Evolutionary conservation across 1,140 invertebrate species (phyloP).

Genomic region (Acromyrmex heyeri): DNA sequence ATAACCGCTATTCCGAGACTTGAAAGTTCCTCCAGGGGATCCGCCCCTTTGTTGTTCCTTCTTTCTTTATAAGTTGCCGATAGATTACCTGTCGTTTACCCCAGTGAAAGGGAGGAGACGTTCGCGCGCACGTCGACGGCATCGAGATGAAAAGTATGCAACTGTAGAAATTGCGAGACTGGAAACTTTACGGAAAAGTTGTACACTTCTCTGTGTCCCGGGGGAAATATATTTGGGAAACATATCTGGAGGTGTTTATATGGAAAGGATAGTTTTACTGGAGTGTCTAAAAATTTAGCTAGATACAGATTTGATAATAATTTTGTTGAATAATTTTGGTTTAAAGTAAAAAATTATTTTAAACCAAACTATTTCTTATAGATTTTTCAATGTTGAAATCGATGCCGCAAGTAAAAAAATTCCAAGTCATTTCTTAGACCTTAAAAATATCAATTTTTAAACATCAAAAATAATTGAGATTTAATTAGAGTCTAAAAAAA

Average conservation of each 20-base stretch:
- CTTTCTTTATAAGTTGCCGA: neutral
- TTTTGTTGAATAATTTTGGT: too few relatives aligned
- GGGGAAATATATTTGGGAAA: neutral
- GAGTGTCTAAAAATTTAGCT: too few relatives aligned
- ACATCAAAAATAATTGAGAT: too few relatives aligned
- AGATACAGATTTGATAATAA: too few relatives aligned
- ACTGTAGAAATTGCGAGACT: conserved; percentile 5
- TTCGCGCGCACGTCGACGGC: conserved; percentile 7
- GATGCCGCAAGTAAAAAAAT: too few relatives aligned
- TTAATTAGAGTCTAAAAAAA: too few relatives aligned
- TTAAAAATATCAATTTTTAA: too few relatives aligned
- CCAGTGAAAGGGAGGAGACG: conserved; percentile 1
- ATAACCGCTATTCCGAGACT: conserved; percentile 35
- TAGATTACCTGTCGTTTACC: conserved; percentile 29
- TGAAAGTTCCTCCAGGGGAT: neutral
- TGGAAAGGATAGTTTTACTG: too few relatives aligned
- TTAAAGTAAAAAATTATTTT: too few relatives aligned
- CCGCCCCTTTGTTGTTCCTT: neutral
- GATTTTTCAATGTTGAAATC: too few relatives aligned
- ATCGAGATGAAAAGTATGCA: neutral
- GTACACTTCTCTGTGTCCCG: neutral
- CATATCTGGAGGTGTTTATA: neutral
- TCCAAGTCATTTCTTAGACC: too few relatives aligned
- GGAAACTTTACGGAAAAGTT: neutral
- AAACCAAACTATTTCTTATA: too few relatives aligned